Percentiles rank a stretch among this genome's conserved stretches.
These are phyloP conservation scores for Bombus breviceps DNA, from an alignment of 1,140 invertebrate species.

Conservation along the genomic window DNA sequence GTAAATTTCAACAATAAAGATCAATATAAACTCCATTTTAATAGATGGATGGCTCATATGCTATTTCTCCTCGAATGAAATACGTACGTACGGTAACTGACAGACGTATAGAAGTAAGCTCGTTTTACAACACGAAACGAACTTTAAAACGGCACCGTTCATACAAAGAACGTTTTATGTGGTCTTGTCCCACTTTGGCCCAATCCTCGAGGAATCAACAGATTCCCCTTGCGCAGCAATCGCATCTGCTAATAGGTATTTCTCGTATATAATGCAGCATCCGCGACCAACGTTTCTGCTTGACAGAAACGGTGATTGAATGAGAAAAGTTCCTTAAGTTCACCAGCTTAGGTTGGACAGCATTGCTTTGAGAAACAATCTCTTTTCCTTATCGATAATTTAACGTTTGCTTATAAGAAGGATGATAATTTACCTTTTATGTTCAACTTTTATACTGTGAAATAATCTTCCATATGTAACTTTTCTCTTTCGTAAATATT, in stretches of 20 bases:
- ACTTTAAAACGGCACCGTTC: not conserved
- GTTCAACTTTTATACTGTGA: not conserved
- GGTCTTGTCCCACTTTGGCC: not conserved
- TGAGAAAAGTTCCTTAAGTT: not conserved
- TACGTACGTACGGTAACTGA: not conserved
- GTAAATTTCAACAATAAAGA: not conserved
- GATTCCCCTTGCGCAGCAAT: not conserved
- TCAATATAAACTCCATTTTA: not conserved
- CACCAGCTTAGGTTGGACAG: not conserved
- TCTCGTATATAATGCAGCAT: no score
- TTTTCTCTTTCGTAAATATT: not conserved
- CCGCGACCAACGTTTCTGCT: not conserved
- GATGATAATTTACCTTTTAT: not conserved
- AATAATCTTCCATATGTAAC: not conserved
- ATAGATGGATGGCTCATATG: no score
- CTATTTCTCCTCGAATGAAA: not conserved
- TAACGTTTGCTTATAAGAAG: not conserved
- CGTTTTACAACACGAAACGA: not conserved
- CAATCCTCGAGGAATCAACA: slow-evolving; percentile 3
- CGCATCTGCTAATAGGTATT: not conserved
- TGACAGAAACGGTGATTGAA: not conserved
- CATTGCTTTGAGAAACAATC: not conserved
- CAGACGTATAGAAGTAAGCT: not conserved
- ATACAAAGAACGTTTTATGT: not conserved
- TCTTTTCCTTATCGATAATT: not conserved